Evolutionary conservation across 2,113 vertebrate species (phyloP), one percentile per base, ranked within the genome.

Genomic region (Podarcis muralis): DNA sequence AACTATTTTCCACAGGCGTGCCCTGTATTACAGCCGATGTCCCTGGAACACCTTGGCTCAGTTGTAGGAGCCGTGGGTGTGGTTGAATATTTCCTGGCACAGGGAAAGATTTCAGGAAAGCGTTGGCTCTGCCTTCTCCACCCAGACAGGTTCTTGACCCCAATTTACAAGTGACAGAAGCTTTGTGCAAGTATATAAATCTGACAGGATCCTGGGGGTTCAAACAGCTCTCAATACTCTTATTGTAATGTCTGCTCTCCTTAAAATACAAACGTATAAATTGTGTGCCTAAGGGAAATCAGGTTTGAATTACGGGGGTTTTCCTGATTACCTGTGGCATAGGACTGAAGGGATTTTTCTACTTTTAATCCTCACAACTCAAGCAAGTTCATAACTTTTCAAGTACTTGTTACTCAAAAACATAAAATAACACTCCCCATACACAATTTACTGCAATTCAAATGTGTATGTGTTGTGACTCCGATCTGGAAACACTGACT

Each of bases 51-150:
- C 75, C 94, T 96, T 94, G 92, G 94, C 95, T 94, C 91, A 80
- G 43, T 78, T 91, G 90, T 92, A 88, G 90, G 87, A 90, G 83
- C 83, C 83, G 48, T 93, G 95, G 94, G 91, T 92, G 93, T 81
- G 89, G 95, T 91, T 62, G 93, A 93, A 91, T 92, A 84, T 95
- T 97, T 96, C 94, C 95, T 94, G 94, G 94, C 93, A 92, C 89
- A 93, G 94, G 90, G 86, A 92, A 37, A 72, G 93, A 94, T 92
- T 96, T 96, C 92, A 95, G 95, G 95, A 94, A 95, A 95, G 88
- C 78, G 66, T 88, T 95, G 90, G 91, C 84, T 93, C 89, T 94
- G 65, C n/a, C 76, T 95, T 86, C 95, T 95, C 91, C 92, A 93
- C 93, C 92, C 94, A 93, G 87, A 83, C 87, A 93, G 94, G 86